These are phyloP conservation scores for Apodemia zela DNA, from an alignment of 2,888 invertebrate species.

Conservation along the genomic window DNA sequence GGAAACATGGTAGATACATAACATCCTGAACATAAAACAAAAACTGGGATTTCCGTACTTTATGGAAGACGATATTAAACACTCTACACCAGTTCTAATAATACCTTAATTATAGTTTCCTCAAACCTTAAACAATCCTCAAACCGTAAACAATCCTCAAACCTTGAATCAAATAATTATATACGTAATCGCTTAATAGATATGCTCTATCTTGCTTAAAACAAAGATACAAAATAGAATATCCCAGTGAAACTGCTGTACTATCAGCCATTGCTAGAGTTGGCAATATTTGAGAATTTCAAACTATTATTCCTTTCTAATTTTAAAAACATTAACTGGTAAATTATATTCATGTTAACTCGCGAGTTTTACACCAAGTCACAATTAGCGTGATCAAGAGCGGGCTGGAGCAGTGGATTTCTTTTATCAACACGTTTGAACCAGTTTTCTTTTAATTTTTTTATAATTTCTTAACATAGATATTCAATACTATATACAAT, in stretches of 20 bases:
- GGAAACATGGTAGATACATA: constrained; percentile 19
- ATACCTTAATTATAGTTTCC: constrained; percentile 20
- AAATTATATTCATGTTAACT: background rate
- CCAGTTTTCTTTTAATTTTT: too few species aligned
- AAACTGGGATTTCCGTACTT: constrained; percentile 56
- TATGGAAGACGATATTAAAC: constrained; percentile 70
- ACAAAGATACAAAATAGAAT: background rate
- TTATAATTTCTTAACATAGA: too few species aligned
- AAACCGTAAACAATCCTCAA: constrained; percentile 4
- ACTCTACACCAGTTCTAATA: constrained; percentile 35
- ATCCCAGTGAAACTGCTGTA: too few species aligned
- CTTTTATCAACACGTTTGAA: too few species aligned
- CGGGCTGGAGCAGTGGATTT: too few species aligned
- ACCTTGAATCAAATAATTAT: constrained; percentile 22
- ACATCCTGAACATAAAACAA: constrained; percentile 18
- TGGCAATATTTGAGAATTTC: too few species aligned
- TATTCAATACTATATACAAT: too few species aligned
- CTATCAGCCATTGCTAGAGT: too few species aligned
- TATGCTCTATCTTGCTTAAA: constrained; percentile 2
- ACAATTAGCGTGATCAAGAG: too few species aligned
- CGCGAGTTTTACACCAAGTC: background rate
- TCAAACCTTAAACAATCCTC: constrained; percentile 24
- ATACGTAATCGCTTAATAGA: constrained; percentile 25
- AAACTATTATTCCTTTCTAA: too few species aligned
- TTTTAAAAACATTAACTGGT: background rate